Conservation (phyloP, 2,888 invertebrate species). For the Dysmachus trigonus region DNA sequence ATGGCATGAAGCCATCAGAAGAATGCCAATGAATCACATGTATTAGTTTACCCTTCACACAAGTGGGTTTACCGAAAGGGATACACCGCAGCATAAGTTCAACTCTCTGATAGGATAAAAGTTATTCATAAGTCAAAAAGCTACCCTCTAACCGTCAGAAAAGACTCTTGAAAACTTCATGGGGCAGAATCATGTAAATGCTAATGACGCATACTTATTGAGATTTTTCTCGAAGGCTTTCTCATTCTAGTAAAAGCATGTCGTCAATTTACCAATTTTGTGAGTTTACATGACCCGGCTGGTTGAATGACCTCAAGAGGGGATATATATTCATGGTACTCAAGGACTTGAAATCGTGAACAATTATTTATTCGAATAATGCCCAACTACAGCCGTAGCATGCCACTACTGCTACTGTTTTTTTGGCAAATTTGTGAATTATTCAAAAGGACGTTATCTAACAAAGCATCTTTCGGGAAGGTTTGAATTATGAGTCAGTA, state of each 20-base stretch:
- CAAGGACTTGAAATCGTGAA: not conserved
- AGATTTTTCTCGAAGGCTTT: not conserved
- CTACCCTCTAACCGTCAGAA: not conserved
- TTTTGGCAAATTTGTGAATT: slow-evolving; percentile 10
- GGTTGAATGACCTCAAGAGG: slow-evolving; percentile 32
- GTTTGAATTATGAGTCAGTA: not conserved
- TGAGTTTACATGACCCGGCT: not conserved
- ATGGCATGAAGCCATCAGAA: not conserved
- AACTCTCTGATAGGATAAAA: not conserved
- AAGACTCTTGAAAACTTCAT: not conserved
- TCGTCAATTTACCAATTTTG: slow-evolving; percentile 35
- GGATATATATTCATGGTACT: not conserved
- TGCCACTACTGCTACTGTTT: slow-evolving; percentile 21
- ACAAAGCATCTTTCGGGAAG: slow-evolving; percentile 26
- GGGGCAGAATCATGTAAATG: not conserved
- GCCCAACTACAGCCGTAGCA: not conserved
- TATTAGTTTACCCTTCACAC: not conserved
- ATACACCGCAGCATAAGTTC: not conserved
- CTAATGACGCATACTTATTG: slow-evolving; percentile 18
- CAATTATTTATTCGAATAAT: not conserved
- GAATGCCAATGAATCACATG: not conserved
- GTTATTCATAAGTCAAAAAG: not conserved
- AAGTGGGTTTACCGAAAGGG: not conserved
- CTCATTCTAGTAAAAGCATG: not conserved
- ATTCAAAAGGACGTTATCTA: slow-evolving; percentile 30